Evolutionary conservation across 2,888 invertebrate genomes (phyloP).

Genomic region (Empis stercorea): DNA sequence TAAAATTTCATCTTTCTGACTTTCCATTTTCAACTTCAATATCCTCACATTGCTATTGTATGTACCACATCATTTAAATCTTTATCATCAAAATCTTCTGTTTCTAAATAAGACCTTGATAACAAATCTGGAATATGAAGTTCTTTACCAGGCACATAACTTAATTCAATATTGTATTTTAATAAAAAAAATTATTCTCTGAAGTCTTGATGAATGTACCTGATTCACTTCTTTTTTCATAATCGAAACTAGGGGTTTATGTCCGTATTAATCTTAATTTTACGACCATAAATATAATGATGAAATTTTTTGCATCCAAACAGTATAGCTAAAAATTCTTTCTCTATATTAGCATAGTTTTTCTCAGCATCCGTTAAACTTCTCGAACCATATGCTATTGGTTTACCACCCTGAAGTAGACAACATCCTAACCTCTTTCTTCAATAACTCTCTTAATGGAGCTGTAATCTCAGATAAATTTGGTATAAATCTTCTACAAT

Average conservation of each 20-base stretch:
- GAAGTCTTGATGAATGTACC: constrained; percentile 9
- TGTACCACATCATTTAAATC: constrained; percentile 8
- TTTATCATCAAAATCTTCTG: constrained; percentile 3
- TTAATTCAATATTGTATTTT: constrained; percentile 13
- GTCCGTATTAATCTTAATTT: constrained; percentile 9
- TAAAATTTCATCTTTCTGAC: constrained; percentile 5
- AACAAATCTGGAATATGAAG: background rate
- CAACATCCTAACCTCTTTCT: constrained; percentile 12
- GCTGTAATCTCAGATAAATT: constrained; percentile 10
- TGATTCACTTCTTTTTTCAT: constrained; percentile 10
- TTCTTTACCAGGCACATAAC: constrained; percentile 13
- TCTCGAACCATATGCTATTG: constrained; percentile 11
- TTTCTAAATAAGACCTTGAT: background rate
- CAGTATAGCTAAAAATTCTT: constrained; percentile 13
- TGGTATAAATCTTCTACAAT: constrained; percentile 9
- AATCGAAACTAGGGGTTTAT: constrained; percentile 11
- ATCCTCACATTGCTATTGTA: constrained; percentile 7
- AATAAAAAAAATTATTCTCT: constrained; percentile 11
- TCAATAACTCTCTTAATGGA: constrained; percentile 10
- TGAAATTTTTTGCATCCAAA: constrained; percentile 13
- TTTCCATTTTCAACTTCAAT: constrained; percentile 3
- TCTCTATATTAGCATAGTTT: constrained; percentile 13
- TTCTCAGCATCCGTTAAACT: constrained; percentile 9
- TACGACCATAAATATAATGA: constrained; percentile 12
- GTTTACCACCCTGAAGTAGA: constrained; percentile 11